These are phyloP conservation scores for Pandion haliaetus DNA, from an alignment of 2,113 vertebrate species.

Conservation along the genomic window DNA sequence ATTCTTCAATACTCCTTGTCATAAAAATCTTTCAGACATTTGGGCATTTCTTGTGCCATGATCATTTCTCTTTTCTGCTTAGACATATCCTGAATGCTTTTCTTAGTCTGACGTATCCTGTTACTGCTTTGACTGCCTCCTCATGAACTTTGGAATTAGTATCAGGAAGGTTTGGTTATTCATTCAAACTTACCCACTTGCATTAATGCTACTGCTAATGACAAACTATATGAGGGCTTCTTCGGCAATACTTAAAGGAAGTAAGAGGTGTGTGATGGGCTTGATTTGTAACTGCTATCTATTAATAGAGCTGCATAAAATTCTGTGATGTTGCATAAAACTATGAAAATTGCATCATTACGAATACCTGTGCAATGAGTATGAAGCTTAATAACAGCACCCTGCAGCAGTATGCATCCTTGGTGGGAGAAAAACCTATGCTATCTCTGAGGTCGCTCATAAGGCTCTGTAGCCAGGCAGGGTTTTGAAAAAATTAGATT, in stretches of 20 bases:
- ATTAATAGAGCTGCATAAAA: neutral
- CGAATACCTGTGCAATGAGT: neutral
- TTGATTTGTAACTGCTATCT: neutral
- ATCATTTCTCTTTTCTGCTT: neutral
- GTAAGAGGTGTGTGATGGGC: neutral
- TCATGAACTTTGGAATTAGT: neutral
- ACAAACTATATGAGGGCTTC: neutral
- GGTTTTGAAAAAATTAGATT: neutral
- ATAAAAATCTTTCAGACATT: neutral
- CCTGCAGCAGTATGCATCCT: neutral
- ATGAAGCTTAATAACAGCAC: neutral
- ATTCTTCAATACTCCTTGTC: neutral
- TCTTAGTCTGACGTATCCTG: neutral
- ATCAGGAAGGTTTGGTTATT: neutral
- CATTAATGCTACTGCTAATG: neutral
- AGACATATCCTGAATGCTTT: neutral
- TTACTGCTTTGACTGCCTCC: neutral
- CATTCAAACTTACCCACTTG: neutral
- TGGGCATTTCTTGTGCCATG: neutral
- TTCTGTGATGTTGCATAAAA: neutral
- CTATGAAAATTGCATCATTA: neutral
- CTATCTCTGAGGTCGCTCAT: neutral
- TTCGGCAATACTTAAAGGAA: neutral
- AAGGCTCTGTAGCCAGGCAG: neutral
- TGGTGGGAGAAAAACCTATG: neutral